Conservation (phyloP, 2,113 vertebrate species). For the Synchiropus splendidus region DNA sequence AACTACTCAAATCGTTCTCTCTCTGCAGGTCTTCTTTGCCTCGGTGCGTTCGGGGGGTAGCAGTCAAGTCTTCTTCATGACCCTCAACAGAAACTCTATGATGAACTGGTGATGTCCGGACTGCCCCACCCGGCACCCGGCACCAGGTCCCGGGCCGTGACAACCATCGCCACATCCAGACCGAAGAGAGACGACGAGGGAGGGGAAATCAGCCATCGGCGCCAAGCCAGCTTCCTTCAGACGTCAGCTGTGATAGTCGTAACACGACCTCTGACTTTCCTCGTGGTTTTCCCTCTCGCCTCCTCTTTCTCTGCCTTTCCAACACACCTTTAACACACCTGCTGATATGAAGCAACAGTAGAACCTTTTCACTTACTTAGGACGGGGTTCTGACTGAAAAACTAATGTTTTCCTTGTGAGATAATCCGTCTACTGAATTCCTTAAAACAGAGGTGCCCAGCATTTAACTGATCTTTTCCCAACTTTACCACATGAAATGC, state of each 20-base stretch:
- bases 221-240: background rate
- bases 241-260: too few relatives aligned
- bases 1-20: background rate
- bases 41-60: constrained; percentile 95
- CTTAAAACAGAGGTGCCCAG: too few relatives aligned
- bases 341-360: too few relatives aligned
- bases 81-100: constrained; percentile 97
- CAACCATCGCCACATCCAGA: constrained; percentile 14
- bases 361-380: too few relatives aligned
- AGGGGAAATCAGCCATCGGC: constrained; percentile 36
- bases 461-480: too few relatives aligned
- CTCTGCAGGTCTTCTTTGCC: constrained; percentile 88
- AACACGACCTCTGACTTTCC: constrained; percentile 43
- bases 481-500: too few relatives aligned
- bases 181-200: constrained; percentile 8
- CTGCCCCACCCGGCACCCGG: constrained; percentile 5
- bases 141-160: too few relatives aligned
- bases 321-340: too few relatives aligned
- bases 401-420: too few relatives aligned
- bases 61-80: constrained; percentile 99
- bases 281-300: constrained; percentile 26
- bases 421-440: too few relatives aligned
- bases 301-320: constrained; percentile 14
- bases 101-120: constrained; percentile 92
- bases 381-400: too few relatives aligned